phyloP scores from a whole-genome alignment of 2,797 vertebrate genomes.

The Sebastes matsubarae region DNA sequence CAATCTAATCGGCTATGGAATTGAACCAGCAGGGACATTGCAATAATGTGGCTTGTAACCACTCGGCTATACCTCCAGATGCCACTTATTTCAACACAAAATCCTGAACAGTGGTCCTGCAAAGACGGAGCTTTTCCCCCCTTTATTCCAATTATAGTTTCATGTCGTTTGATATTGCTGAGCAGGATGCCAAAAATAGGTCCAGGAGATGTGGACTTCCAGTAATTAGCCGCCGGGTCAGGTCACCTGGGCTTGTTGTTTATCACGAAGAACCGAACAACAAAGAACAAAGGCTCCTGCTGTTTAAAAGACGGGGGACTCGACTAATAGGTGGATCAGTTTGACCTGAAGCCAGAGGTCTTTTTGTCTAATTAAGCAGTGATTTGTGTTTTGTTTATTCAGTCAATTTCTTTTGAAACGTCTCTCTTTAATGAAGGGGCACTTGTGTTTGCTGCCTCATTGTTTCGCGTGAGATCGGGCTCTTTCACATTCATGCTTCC shows the following conservation, averaged over 20 bases:
- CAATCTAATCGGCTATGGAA: neutral
- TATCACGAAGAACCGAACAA: neutral
- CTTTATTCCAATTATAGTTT: neutral
- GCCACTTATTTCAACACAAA: constrained; percentile 28
- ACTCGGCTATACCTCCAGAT: constrained; percentile 2
- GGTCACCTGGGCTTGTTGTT: constrained; percentile 17
- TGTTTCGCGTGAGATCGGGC: constrained; percentile 31
- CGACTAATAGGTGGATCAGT: constrained; percentile 4
- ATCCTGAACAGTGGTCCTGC: neutral
- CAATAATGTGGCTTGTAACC: neutral
- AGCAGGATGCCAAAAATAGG: neutral
- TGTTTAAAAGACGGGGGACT: constrained; percentile 21
- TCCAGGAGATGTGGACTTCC: neutral
- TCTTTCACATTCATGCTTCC: constrained; percentile 47
- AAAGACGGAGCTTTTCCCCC: neutral
- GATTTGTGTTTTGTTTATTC: constrained; percentile 16
- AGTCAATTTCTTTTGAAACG: neutral
- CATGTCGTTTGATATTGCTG: neutral
- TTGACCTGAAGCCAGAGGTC: neutral
- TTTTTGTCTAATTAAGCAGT: constrained; percentile 29
- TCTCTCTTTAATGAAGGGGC: constrained; percentile 30
- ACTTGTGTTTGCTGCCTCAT: constrained; percentile 23
- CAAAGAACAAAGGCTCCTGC: neutral
- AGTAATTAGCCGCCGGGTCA: constrained; percentile 57
- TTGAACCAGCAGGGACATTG: neutral